Base-by-base conservation (phyloP, 1,140 invertebrate species). In the Cryptotermes secundus region DNA sequence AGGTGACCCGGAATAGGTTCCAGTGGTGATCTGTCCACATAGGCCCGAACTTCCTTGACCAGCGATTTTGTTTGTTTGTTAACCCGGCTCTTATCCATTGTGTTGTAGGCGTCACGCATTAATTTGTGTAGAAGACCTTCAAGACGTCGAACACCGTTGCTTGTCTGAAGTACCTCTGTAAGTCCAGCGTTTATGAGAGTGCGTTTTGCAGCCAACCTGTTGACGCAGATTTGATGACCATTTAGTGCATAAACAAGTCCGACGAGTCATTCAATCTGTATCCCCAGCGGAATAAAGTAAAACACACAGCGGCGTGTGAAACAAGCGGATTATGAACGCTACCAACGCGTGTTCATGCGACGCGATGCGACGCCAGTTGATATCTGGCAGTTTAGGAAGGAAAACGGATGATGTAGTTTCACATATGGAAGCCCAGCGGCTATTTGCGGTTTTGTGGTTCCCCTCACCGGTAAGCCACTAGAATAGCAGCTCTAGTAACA, bases 331-430 rank as follows among this genome's bases (percentile, higher is more conserved):
- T 72, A 72, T 72, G 31, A 72, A 10, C 59, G 59, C n/a, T 31
- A 16, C 16, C 59, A 31, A 10, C 16, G 45, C 45, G 45, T 49
- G 45, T 49, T 0, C 45, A 19, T n/a, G n/a, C 59, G 59, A 72
- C 59, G 59, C 59, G 59, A 65, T 2, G 3, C 12, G 26, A 1
- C 14, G 59, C 16, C 59, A 72, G 59, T 9, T 31, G 59, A 72
- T 82, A 82, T 82, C 81, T 82, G 81, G 42, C 42, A 82, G 38
- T 53, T 82, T 49, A 49, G 49, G 34, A 82, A 42, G 42, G 81
- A 82, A 82, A 82, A 82, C 81, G 81, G 42, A 82, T 82, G 81
- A 82, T 82, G 81, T 82, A 82, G 81, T 82, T 82, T 53, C 81
- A 82, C 81, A 49, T 45, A 82, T 82, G 81, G 49, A 82, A 82